These are phyloP conservation scores for Eubucco bourcierii DNA, from an alignment of 2,113 vertebrate genomes.

Conservation along the genomic window DNA sequence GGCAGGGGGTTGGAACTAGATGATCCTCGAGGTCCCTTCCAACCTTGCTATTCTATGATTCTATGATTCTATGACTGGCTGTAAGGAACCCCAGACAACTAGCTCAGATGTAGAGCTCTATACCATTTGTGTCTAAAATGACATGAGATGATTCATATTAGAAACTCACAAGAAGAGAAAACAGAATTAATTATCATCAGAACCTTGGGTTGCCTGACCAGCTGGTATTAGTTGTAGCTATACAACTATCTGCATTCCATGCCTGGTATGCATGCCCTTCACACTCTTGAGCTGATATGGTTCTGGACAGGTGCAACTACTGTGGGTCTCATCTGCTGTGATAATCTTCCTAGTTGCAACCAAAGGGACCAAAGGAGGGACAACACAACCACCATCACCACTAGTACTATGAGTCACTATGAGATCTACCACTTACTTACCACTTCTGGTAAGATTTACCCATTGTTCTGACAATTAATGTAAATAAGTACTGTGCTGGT, in stretches of 20 bases:
- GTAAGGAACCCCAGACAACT: background rate
- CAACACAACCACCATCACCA: background rate
- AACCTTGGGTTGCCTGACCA: background rate
- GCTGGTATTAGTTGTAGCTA: background rate
- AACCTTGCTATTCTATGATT: too few relatives aligned
- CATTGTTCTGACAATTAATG: background rate
- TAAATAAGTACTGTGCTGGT: background rate
- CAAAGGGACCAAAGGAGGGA: background rate
- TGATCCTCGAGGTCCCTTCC: too few relatives aligned
- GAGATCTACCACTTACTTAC: too few relatives aligned
- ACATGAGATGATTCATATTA: background rate
- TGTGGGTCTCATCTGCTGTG: background rate
- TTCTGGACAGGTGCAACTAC: background rate
- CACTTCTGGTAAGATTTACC: background rate
- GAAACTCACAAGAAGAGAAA: background rate
- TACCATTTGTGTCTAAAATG: background rate
- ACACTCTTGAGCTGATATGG: background rate
- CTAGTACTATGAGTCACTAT: background rate
- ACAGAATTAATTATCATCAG: background rate
- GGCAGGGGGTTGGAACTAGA: too few relatives aligned
- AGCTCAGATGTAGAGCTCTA: background rate
- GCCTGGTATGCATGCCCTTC: background rate
- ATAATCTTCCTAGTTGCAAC: background rate
- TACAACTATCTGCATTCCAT: background rate
- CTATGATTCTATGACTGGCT: background rate